phyloP scores from a whole-genome alignment of 1,140 invertebrate genomes.

The Zaprionus vittiger region DNA sequence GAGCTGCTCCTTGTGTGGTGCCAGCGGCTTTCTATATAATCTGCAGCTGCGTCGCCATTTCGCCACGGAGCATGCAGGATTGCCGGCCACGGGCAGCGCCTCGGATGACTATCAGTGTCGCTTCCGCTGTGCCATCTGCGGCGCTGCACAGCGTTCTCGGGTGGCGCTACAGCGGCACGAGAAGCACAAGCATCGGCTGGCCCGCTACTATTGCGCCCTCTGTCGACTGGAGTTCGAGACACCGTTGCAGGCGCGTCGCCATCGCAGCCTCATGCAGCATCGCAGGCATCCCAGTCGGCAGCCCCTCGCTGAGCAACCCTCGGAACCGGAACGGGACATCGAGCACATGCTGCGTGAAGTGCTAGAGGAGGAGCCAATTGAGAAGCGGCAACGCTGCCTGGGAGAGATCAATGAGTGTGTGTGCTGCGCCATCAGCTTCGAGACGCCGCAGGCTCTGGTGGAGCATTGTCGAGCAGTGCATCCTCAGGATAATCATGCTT shows the following conservation, averaged over 20 bases:
- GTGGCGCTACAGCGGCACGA: conserved; percentile 89
- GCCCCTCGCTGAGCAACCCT: neutral
- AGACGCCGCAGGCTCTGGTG: conserved; percentile 87
- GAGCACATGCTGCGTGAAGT: conserved; percentile 45
- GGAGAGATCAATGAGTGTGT: conserved; percentile 27
- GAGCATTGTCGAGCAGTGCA: conserved; percentile 86
- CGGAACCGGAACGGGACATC: conserved; percentile 33
- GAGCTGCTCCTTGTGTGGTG: conserved; percentile 85
- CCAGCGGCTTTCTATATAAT: conserved; percentile 88
- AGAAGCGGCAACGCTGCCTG: neutral
- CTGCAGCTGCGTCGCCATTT: conserved; percentile 89
- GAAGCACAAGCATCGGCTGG: conserved; percentile 85
- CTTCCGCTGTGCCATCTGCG: conserved; percentile 87
- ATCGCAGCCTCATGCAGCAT: conserved; percentile 87
- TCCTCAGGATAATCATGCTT: conserved; percentile 85
- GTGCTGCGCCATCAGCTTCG: conserved; percentile 70
- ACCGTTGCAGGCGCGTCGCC: conserved; percentile 87
- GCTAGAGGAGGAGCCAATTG: conserved; percentile 4
- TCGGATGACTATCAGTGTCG: conserved; percentile 88
- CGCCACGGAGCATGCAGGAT: conserved; percentile 79
- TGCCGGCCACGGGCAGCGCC: conserved; percentile 82
- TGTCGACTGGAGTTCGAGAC: conserved; percentile 88
- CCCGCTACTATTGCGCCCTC: conserved; percentile 88
- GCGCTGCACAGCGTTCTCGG: conserved; percentile 86
- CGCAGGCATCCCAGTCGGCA: conserved; percentile 15